Conservation (phyloP, 2,113 vertebrate species). For the Xenus cinereus region DNA sequence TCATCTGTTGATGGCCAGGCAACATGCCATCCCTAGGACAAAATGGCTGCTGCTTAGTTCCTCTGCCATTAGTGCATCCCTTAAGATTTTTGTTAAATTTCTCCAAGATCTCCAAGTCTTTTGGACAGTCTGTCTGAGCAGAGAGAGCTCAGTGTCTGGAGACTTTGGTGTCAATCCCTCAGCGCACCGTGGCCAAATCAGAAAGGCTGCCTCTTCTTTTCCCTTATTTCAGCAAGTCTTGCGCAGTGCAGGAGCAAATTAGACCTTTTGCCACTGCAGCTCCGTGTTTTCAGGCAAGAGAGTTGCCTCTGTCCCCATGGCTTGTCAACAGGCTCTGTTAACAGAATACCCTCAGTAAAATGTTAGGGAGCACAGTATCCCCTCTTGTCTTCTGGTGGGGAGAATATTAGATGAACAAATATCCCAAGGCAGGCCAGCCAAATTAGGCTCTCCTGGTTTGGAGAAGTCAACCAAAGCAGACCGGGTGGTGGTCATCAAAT, state of each 20-base stretch:
- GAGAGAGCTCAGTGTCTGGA: neutral
- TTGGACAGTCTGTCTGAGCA: neutral
- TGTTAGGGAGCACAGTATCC: neutral
- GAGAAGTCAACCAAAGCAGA: neutral
- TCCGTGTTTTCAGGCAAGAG: neutral
- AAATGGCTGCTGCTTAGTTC: slow-evolving; percentile 27
- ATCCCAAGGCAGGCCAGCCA: neutral
- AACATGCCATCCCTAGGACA: neutral
- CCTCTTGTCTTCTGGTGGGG: neutral
- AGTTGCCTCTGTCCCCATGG: neutral
- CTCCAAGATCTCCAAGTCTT: neutral
- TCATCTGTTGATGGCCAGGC: neutral
- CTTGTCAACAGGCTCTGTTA: neutral
- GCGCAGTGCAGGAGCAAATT: neutral
- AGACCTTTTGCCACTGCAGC: neutral
- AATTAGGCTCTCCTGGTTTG: neutral
- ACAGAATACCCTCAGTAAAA: neutral
- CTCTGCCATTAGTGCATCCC: neutral
- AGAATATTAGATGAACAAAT: neutral
- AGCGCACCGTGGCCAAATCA: neutral
- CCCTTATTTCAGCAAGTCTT: neutral
- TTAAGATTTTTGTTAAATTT: slow-evolving; percentile 2
- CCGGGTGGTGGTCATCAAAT: neutral
- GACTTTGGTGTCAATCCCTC: neutral
- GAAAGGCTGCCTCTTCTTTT: neutral